Evolutionary conservation across 2,797 vertebrate genomes (phyloP), one percentile per base, ranked within the genome.

Genomic region (Gobio occitaniae): DNA sequence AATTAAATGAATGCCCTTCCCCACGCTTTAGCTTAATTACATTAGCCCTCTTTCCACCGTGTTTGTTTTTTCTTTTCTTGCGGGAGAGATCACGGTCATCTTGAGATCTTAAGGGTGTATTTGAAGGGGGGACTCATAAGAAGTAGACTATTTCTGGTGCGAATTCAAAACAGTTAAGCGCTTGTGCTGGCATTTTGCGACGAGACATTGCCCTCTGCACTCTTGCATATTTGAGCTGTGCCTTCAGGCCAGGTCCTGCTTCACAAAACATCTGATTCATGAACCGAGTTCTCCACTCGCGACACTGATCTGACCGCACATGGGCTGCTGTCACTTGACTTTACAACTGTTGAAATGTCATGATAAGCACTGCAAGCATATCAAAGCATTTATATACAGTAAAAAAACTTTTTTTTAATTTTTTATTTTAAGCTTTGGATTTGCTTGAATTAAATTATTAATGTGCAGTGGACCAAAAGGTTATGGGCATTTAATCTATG

Each of bases 1-100:
- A 91, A 93, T 93, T 90, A 92, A 93, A 95, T 94, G 93, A 94
- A 94, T 78, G 82, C 92, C 92, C 65, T 87, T 88, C 92, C 93
- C 91, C 90, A 86, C 86, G 86, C 88, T 91, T 93, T 88, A 88
- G 86, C 88, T 87, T 94, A 95, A 95, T 95, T 89, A 93, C 91
- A 94, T 94, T 94, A 94, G 89, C 87, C 87, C 82, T 88, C 59
- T 69, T 19, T 36, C 56, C 47, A 29, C 44, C 10, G 4, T 81
- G 84, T 84, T 84, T 81, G 36, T 80, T 77, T 88, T 84, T 25
- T 54, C 36, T 80, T 52, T 36, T 70, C 44, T 82, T 44, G 44
- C 32, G n/a, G 50, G n/a, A 70, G 81, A 32, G 32, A 52, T 74
- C 17, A 19, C 2, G 29, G 47, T 59, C 52, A 59, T 78, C 54